Evolutionary conservation across 2,888 invertebrate species (phyloP), one percentile per base, ranked within the genome.

Genomic region (Quadroppia sp.): DNA sequence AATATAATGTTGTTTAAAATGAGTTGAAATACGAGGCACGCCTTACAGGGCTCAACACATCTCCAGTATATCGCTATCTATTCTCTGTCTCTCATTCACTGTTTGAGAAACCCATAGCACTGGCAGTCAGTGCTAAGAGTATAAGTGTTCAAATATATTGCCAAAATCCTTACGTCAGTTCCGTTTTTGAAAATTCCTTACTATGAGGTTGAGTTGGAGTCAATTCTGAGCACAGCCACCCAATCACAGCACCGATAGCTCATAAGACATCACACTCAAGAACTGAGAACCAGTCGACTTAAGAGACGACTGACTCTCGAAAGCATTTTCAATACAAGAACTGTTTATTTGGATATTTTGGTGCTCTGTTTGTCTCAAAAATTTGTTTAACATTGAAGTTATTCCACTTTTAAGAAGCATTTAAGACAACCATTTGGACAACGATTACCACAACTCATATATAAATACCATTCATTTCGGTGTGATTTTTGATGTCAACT

Each of bases 291-390:
- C 59, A 59, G 59, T 30, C 59, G 28, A 30, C 28, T 30, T 15
- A 11, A 9, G 3, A 30, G 13, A 59, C 23, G 28, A 59, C 15
- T 59, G 17, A 4, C 17, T 17, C 17, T 7, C 17, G 3, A 11
- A 59, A 59, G 59, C 59, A 59, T 59, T 59, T n/a, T 50, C 50
- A 50, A 50, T 30, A 28, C 25, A 30, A 59, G 17, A 59, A 25
- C 59, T 30, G 30, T 59, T 59, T 59, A 59, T 59, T 59, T 30
- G 59, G 59, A 59, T 59, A 59, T 59, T 59, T 59, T 59, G 59
- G 59, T 59, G 59, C 59, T 59, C 59, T 59, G 15, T 59, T 59
- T 59, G 30, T 7, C 50, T 11, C 30, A 28, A 59, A 59, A 30
- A 2, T 59, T 59, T 59, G 13, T 11, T 28, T 50, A 4, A 36